Evolutionary conservation across 2,113 vertebrate genomes (phyloP), one percentile per base, ranked within the genome.

Genomic region (Anas platyrhynchos): DNA sequence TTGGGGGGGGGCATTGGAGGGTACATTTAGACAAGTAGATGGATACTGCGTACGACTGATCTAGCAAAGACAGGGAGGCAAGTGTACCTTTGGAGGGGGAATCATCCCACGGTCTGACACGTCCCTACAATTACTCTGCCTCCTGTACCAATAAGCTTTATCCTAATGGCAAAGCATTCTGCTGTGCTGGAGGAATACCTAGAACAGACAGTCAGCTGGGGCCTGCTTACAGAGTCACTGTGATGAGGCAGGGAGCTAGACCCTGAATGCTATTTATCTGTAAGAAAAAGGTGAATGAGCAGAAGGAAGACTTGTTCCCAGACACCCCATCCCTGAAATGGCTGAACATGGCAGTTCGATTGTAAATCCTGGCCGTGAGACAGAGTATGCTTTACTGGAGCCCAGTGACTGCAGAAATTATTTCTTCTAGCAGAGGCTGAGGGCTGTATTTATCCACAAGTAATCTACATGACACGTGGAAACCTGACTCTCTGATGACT

Each of bases 31-130:
- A 86, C 59, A 88, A 46, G 50, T 69, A 86, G 75, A 66, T 80
- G 75, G 71, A 77, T 96, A 59, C 63, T 83, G 17, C 58, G 32
- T 73, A 18, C 68, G 93, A 91, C 66, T 94, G 75, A 76, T 87
- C 54, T 86, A 86, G 82, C 67, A 91, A 87, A 91, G 79, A 83
- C 80, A 72, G 88, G 62, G 63, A 89, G 59, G 92, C 52, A 71
- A 91, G 54, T 23, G n/a, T 67, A 63, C n/a, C 9, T 21, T 86
- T 91, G 52, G 81, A 89, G 80, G 91, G 44, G 86, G 77, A 65
- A 68, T 95, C 48, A 0, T 96, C 92, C 95, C 83, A 89, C 92
- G 50, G 72, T 5, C 68, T 94, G 80, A 93, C 88, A 77, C 50
- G 93, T 92, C 77, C 68, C n/a, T 86, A 29, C 68, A 86, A 84